Base-by-base conservation (phyloP, 1,140 invertebrate species). In the Drosophila burlai region DNA sequence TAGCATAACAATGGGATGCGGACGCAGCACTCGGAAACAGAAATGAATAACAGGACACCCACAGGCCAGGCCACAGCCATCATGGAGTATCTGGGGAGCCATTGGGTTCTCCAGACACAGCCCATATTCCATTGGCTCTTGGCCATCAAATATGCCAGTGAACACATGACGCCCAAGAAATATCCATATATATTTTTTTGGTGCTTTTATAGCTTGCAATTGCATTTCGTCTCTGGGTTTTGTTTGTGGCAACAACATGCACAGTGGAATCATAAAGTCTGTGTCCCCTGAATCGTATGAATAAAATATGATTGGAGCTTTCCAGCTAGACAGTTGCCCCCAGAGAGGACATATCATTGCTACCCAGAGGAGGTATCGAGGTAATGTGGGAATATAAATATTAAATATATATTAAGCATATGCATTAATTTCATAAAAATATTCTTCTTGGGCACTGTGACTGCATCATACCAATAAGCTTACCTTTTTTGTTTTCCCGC, bases 11-110 rank as follows among this genome's bases (percentile, higher is more conserved):
- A 86, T 83, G 76, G 67, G 52, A 64, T 65, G 67, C 80, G 83
- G 76, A 87, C 74, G 72, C 80, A 66, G 72, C 61, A 87, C 83
- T 87, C 80, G 83, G 83, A 83, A 80, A 64, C 68, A 80, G 83
- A 87, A 87, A 87, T 87, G 76, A 87, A 83, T 80, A 80, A 80
- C 80, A 87, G 65, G 80, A 77, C 72, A 73, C 71, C 67, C 76
- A 87, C 83, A 75, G 52, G 57, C 73, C 40, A 65, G 52, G 21
- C 52, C 52, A 81, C 54, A 62, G 31, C 54, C 40, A 31, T 61
- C 54, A 69, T 16, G 4, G 11, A 59, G 18, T 36, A 31, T 3
- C 29, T 36, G 18, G 16, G 15, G 13, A 40, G 36, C 34, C 13
- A 36, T 49, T 34, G 31, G 21, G 50, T n/a, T 34, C 36, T 31